Base-by-base conservation (phyloP, 2,888 invertebrate genomes). In the Mesodorylaimus sp. region DNA sequence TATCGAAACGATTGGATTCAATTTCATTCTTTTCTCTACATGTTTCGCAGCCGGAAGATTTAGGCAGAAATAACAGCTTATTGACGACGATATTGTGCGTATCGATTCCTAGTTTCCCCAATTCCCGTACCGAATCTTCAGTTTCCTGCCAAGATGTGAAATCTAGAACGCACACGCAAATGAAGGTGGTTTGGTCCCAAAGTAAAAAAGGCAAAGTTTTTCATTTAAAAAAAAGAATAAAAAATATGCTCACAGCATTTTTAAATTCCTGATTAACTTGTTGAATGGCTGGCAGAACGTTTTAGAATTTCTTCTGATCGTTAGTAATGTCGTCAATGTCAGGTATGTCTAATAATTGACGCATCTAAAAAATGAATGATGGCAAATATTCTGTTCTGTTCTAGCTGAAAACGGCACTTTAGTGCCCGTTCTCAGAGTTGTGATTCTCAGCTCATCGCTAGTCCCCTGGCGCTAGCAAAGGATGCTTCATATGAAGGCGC, bases 121-220 rank as follows among this genome's bases (percentile, higher is more conserved):
- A 72, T 68, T 95, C 91, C 68, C 99, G 97, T 0, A 93, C 85
- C 47, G 99, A 74, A 53, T 97, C 76, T 69, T 97, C 97, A 0
- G 97, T 99, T 74, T 99, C 97, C 65, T 97, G 99, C 24, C 99
- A 73, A 0, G 95, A 97, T 46, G 99, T 75, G 69, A 99, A 99
- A 71, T 99, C 97, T 0, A 97, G 93, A 65, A 99, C 99, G 68
- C 97, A 99, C 3, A 99, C 91, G 68, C 97, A 99, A 2, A 99
- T 82, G 70, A 99, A 99, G 0, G 97, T 99, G 0, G 97, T 97
- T 71, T 91, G 86, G 60, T 88, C 84, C 79, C 79, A 60, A 21
- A 64, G 63, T 50, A 46, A 16, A 51, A 53, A 36, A 27, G 7
- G 13, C 21, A 21, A 21, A 50, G 10, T 16, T 1, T 19, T 21